Evolutionary conservation across 2,113 vertebrate species (phyloP).

Genomic region (Puma concolor): DNA sequence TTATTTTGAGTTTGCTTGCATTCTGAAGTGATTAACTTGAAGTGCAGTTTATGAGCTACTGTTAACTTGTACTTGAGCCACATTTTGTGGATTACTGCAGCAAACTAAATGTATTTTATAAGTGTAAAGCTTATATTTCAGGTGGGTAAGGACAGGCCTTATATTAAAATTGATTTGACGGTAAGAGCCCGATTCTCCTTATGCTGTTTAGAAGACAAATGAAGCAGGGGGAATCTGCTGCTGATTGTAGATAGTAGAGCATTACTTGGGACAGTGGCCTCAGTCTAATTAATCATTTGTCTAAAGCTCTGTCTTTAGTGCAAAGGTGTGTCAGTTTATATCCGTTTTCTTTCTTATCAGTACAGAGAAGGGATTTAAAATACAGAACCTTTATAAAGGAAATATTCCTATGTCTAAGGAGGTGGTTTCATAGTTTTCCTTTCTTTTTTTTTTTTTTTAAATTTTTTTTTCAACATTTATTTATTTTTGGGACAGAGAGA

Average conservation of each 20-base stretch:
- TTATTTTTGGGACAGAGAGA: too few relatives aligned
- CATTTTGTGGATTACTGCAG: neutral
- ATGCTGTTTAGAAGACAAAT: neutral
- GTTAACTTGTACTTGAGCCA: neutral
- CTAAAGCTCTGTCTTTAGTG: neutral
- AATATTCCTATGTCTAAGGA: neutral
- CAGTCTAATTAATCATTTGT: neutral
- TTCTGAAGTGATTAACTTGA: neutral
- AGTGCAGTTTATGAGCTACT: neutral
- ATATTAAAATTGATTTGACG: slow-evolving; percentile 9
- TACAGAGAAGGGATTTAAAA: neutral
- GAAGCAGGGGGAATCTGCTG: neutral
- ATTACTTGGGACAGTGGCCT: neutral
- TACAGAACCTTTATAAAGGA: neutral
- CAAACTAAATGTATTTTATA: slow-evolving; percentile 26
- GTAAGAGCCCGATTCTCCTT: neutral
- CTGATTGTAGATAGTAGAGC: neutral
- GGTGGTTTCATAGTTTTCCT: slow-evolving; percentile 1
- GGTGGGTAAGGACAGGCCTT: neutral
- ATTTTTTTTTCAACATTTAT: too few relatives aligned
- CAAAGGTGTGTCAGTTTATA: neutral
- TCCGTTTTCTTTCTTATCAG: slow-evolving; percentile 36
- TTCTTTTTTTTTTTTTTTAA: too few relatives aligned
- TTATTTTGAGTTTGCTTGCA: neutral
- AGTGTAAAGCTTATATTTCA: slow-evolving; percentile 34